A percentile compares a stretch with the other conserved stretches of the same genome.
These are phyloP conservation scores for Montipora sp. DNA, from an alignment of 64 coral and sea anemone genomes.

Conservation along the genomic window DNA sequence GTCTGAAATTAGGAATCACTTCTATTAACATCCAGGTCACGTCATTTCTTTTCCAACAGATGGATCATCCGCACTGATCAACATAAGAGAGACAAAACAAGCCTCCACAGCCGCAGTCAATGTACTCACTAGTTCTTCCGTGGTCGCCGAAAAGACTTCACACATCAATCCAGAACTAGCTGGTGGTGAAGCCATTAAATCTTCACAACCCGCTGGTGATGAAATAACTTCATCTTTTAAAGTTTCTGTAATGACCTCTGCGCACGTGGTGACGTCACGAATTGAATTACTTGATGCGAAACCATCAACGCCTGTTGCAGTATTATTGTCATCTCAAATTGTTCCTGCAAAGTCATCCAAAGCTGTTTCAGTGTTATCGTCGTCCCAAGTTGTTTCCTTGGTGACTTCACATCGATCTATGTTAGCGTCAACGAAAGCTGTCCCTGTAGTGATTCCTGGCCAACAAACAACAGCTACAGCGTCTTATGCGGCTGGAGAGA, in stretches of 20 bases:
- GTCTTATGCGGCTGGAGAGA: background rate
- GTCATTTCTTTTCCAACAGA: background rate
- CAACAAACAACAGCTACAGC: background rate
- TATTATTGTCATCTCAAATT: no score
- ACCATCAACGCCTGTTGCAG: no score
- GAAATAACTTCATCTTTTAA: background rate
- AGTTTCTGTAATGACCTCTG: background rate
- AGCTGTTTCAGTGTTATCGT: background rate
- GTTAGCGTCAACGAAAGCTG: background rate
- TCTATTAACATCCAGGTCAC: no score
- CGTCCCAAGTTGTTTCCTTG: background rate
- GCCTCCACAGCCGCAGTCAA: background rate
- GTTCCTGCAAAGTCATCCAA: background rate
- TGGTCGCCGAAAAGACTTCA: background rate
- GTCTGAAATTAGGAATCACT: no score
- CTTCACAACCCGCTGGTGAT: background rate
- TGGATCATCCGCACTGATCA: background rate
- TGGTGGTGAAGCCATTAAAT: background rate
- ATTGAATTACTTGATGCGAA: no score
- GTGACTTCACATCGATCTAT: background rate
- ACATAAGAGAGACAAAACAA: background rate
- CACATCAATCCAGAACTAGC: background rate
- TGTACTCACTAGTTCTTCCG: background rate
- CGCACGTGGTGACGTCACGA: no score
- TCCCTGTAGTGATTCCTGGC: background rate